Evolutionary conservation across 2,113 vertebrate species (phyloP), one percentile per base, ranked within the genome.

Genomic region (Syngnathoides biaculeatus): DNA sequence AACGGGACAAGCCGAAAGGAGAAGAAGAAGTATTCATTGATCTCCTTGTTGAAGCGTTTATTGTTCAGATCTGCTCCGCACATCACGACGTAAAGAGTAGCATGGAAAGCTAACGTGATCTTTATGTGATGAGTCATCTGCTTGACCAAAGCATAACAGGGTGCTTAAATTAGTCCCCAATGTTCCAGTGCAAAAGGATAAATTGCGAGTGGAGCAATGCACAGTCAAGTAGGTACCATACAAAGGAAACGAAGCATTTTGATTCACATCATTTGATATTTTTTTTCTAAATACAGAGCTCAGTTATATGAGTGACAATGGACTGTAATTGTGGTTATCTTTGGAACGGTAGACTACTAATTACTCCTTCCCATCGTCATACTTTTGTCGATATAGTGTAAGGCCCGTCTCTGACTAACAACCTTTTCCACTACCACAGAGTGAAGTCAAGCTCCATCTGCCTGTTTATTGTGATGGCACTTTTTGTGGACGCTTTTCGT

Each of bases 401-500:
- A 62, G 40, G 60, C 40, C 13, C 26, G 20, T 67, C 26, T 56
- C n/a, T 74, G 66, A 69, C 53, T 81, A 61, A 80, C 45, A 67
- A 71, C 8, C 60, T 58, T 79, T 65, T 74, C 50, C 24, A 52
- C 8, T n/a, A 22, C 40, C 24, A 60, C 20, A 27, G 50, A 40
- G n/a, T 10, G 9, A 61, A 65, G 13, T 17, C 45, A 12, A 13
- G 39, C 35, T 62, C 2, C 27, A 13, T 12, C 14, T 39, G 40
- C 19, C 17, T 24, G 38, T 60, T 35, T 20, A 15, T 35, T 19
- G 58, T 6, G 5, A 47, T 35, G 42, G 69, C 58, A 71, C 75
- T 76, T 80, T 76, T 73, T 79, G 57, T 50, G 43, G 64, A 48
- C 14, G 4, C 50, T 73, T 75, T 67, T 82, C 68, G 74, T 72